Percentiles rank a stretch among this genome's conserved stretches.
Evolutionary conservation across 2,888 invertebrate genomes (phyloP).

Genomic region (Hydriomena furcata): DNA sequence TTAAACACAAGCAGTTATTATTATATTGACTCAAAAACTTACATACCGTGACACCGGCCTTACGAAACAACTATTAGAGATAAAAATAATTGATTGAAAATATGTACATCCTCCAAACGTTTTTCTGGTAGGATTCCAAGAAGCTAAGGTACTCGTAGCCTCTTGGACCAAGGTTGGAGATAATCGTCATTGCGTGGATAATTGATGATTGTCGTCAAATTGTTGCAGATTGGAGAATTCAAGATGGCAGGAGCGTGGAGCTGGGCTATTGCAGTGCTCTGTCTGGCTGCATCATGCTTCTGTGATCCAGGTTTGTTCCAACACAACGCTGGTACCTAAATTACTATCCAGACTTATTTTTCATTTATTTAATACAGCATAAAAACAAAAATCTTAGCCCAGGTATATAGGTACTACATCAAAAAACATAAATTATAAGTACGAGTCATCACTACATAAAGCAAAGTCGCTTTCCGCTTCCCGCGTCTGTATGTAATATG

Average conservation of each 20-base stretch:
- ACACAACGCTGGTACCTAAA: too few relatives aligned
- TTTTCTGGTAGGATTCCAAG: slow-evolving; percentile 17
- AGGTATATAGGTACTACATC: too few relatives aligned
- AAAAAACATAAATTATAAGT: too few relatives aligned
- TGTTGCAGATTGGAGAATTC: slow-evolving; percentile 45
- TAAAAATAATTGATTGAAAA: slow-evolving; percentile 14
- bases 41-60: not conserved
- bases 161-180: slow-evolving; percentile 24
- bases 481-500: too few relatives aligned
- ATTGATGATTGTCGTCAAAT: slow-evolving; percentile 34
- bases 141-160: slow-evolving; percentile 12
- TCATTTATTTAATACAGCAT: too few relatives aligned
- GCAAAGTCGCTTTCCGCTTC: too few relatives aligned
- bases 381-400: too few relatives aligned
- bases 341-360: too few relatives aligned
- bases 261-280: slow-evolving; percentile 37
- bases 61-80: not conserved
- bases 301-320: slow-evolving; percentile 52
- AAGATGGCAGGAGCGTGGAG: slow-evolving; percentile 44
- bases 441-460: too few relatives aligned
- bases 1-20: too few relatives aligned
- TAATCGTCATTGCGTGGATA: slow-evolving; percentile 27
- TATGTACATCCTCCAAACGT: slow-evolving; percentile 16
- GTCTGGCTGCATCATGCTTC: slow-evolving; percentile 37
- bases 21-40: too few relatives aligned